These are phyloP conservation scores for Carassius gibelio DNA, from an alignment of 2,113 vertebrate genomes.

Conservation along the genomic window DNA sequence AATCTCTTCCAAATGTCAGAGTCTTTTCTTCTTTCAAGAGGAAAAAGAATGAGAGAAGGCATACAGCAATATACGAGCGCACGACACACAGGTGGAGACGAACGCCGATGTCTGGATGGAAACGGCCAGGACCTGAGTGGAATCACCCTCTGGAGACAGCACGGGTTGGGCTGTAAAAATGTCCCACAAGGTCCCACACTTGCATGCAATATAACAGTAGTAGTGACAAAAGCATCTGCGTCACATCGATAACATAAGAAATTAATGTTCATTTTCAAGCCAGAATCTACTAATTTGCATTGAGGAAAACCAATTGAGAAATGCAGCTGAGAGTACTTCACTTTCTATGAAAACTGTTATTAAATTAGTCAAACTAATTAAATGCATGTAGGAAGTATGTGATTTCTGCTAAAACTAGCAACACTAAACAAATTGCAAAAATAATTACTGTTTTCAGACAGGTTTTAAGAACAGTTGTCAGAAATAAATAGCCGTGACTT, in stretches of 20 bases:
- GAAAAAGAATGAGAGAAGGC: slow-evolving; percentile 62
- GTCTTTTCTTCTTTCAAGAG: slow-evolving; percentile 46
- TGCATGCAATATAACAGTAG: background rate
- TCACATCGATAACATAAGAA: background rate
- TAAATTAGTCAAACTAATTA: background rate
- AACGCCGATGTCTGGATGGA: slow-evolving; percentile 46
- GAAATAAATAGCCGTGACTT: background rate
- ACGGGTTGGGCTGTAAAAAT: slow-evolving; percentile 27
- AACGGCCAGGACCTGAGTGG: slow-evolving; percentile 52
- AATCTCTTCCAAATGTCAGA: slow-evolving; percentile 67
- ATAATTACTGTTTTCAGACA: background rate
- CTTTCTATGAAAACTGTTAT: background rate
- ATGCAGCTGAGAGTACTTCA: background rate
- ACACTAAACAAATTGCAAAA: background rate
- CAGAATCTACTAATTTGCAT: background rate
- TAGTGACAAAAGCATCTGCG: background rate
- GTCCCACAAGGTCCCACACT: slow-evolving; percentile 12
- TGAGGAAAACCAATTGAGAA: background rate
- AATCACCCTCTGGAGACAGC: slow-evolving; percentile 52
- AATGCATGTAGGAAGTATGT: background rate
- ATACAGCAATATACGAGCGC: slow-evolving; percentile 53
- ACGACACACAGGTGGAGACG: slow-evolving; percentile 55
- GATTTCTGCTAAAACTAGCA: background rate
- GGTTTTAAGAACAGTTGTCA: background rate
- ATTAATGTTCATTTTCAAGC: background rate